Conservation (phyloP, 2,888 invertebrate genomes). For the Campopleginae sp. region DNA sequence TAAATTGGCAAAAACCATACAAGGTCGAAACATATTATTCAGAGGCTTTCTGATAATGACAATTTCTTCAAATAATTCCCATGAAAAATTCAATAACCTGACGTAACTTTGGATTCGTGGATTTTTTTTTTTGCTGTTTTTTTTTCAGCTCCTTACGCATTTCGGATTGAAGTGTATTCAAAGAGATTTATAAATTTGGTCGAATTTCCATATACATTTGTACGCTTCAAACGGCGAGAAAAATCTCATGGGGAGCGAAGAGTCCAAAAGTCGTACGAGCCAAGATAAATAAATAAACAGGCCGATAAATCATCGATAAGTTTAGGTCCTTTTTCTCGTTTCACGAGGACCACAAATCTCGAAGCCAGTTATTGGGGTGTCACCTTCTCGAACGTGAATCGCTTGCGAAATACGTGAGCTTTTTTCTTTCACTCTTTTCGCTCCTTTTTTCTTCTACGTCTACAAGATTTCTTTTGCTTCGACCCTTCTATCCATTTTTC, state of each 20-base stretch:
- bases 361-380: constrained; percentile 79
- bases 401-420: constrained; percentile 72
- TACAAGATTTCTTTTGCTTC: constrained; percentile 61
- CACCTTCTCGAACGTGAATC: constrained; percentile 77
- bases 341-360: constrained; percentile 78
- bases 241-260: constrained; percentile 28
- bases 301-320: constrained; percentile 79
- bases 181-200: constrained; percentile 28
- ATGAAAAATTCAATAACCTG: not conserved
- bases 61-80: not conserved
- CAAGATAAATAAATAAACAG: constrained; percentile 73
- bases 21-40: not conserved
- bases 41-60: not conserved
- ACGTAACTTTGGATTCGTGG: not conserved
- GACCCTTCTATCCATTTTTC: constrained; percentile 60
- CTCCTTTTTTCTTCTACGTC: constrained; percentile 60
- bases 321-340: constrained; percentile 72
- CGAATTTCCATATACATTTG: constrained; percentile 48
- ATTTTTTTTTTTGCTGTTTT: not conserved
- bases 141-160: not conserved
- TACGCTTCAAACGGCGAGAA: constrained; percentile 17
- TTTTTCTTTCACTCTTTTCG: constrained; percentile 46
- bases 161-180: not conserved
- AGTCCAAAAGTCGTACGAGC: constrained; percentile 47
- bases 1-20: not conserved